phyloP scores from a whole-genome alignment of 2,113 vertebrate genomes.

The Bos javanicus region DNA sequence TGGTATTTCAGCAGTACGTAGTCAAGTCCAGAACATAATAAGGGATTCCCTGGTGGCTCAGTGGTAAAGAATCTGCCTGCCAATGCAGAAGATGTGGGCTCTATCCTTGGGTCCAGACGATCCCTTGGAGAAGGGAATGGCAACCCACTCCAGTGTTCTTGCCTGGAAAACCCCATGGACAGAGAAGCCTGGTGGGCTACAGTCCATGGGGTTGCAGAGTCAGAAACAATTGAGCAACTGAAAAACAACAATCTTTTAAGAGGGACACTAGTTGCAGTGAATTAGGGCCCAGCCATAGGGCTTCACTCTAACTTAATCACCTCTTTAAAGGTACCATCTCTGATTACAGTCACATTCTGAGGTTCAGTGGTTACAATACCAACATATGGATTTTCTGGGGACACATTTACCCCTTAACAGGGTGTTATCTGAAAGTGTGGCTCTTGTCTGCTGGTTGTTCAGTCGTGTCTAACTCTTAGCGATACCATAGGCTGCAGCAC shows the following conservation, averaged over 20 bases:
- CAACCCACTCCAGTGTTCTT: not conserved
- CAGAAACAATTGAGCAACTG: not conserved
- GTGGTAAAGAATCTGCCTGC: not conserved
- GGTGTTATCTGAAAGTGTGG: not conserved
- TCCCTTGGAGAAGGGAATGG: not conserved
- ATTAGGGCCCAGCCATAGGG: not conserved
- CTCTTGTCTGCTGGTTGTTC: not conserved
- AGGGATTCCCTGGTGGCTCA: not conserved
- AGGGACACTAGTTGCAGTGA: not conserved
- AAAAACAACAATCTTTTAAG: not conserved
- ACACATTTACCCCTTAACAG: not conserved
- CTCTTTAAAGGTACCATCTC: not conserved
- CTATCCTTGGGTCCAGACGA: not conserved
- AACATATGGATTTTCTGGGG: not conserved
- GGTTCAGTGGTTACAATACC: not conserved
- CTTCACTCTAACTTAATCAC: not conserved
- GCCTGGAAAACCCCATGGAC: not conserved
- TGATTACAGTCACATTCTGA: not conserved
- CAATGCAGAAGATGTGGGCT: not conserved
- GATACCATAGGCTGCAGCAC: not conserved
- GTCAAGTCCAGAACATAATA: not conserved
- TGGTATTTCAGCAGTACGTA: slow-evolving; percentile 9
- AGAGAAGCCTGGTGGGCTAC: not conserved
- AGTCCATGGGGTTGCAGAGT: not conserved
- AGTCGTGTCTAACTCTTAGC: fast-evolving